Evolutionary conservation across 2,888 invertebrate species (phyloP), one percentile per base, ranked within the genome.

Genomic region (Matsumyia berberina): DNA sequence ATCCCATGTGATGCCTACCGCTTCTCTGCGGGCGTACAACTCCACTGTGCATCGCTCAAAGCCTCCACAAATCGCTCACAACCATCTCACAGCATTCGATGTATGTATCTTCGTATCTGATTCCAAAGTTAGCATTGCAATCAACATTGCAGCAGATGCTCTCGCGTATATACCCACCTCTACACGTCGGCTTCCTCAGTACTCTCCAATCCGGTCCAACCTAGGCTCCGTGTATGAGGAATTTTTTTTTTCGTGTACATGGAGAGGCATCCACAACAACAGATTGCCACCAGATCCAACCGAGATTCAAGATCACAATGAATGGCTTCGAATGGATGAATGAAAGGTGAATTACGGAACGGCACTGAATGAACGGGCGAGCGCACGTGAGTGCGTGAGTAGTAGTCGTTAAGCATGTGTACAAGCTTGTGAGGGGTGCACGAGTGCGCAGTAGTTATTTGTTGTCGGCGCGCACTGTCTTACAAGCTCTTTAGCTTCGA

Each of bases 271-370:
- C 66, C 31, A 53, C 64, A 60, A 53, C 64, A 60, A 44, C 67
- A 42, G 62, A 70, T 64, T 77, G 46, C 62, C 53, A 62, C 24
- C 24, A 24, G 24, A 24, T 24, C 24, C 24, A 24, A n/a, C n/a
- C n/a, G n/a, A n/a, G 70, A 42, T 69, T 57, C 79, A 69, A 83
- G 51, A 74, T 74, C 73, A 79, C 79, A 74, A 85, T 85, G 85
- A 85, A 85, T 85, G 80, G 58, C 70, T 79, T 60, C 74, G 55
- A 66, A 76, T 72, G 76, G 53, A 85, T 85, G 85, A 85, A 83
- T 83, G 83, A 83, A 83, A 85, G 80, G 57, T 74, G 44, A 85
- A 73, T 78, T 78, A 83, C 83, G 69, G 35, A 53, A 62, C 66
- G 51, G 57, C 37, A 12, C 49, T 85, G 74, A 80, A 85, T 85